Percentiles rank a stretch among this genome's conserved stretches.
Conservation (phyloP, 2,888 invertebrate genomes). For the Pterostichus niger region DNA sequence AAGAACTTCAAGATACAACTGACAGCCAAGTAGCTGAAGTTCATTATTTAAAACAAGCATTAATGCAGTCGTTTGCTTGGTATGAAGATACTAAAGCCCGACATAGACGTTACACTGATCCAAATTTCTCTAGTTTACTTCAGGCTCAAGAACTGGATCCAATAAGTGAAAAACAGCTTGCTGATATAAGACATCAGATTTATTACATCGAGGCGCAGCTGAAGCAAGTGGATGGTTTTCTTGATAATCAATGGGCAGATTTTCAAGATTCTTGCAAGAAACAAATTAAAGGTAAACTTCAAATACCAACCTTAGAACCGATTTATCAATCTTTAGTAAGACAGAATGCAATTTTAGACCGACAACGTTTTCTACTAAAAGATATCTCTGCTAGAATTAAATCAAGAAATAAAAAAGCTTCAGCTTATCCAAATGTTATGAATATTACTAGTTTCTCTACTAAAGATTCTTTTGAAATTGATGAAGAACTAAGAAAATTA, state of each 20-base stretch:
- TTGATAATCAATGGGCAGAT: slow-evolving; percentile 89
- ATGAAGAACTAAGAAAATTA: slow-evolving; percentile 77
- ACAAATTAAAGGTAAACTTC: slow-evolving; percentile 78
- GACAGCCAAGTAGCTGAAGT: slow-evolving; percentile 82
- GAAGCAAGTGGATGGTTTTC: slow-evolving; percentile 84
- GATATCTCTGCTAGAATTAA: slow-evolving; percentile 74
- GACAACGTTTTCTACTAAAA: slow-evolving; percentile 77
- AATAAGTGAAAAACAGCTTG: slow-evolving; percentile 83
- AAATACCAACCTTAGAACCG: slow-evolving; percentile 86
- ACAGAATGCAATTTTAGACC: slow-evolving; percentile 84
- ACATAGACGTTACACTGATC: slow-evolving; percentile 75
- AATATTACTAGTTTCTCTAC: background rate
- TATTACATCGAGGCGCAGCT: slow-evolving; percentile 88
- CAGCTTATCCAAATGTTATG: slow-evolving; percentile 75
- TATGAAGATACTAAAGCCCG: slow-evolving; percentile 80
- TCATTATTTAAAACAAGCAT: slow-evolving; percentile 78
- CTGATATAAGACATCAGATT: slow-evolving; percentile 84
- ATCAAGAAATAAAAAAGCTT: slow-evolving; percentile 76
- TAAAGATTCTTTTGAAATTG: slow-evolving; percentile 68
- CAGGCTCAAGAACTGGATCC: slow-evolving; percentile 81
- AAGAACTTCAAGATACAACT: slow-evolving; percentile 82
- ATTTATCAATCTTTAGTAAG: slow-evolving; percentile 89
- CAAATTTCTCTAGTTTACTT: slow-evolving; percentile 72
- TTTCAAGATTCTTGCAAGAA: slow-evolving; percentile 79
- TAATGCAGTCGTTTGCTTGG: slow-evolving; percentile 80